Evolutionary conservation across 2,113 vertebrate species (phyloP), one percentile per base, ranked within the genome.

Genomic region (Tychaedon coryphoeus): DNA sequence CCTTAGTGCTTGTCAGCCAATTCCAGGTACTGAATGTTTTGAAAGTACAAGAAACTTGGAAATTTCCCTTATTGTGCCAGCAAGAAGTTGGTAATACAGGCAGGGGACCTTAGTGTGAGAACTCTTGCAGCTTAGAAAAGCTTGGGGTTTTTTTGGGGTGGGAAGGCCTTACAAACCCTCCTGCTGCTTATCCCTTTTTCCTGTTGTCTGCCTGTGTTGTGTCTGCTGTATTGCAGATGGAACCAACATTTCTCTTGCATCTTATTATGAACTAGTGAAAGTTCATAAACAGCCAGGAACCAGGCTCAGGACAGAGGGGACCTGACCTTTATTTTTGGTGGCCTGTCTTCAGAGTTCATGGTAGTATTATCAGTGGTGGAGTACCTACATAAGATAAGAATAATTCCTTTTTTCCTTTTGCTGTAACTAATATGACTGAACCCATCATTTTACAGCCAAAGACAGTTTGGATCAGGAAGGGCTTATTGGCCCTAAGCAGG

Each of bases 141-240:
- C 17, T 54, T 26, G 8, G 13, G 3, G 14, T 38, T 15, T 50
- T 57, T 65, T 24, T 5, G 4, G 6, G 5, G 1, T 22, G 1
- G 9, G 14, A 31, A 26, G 53, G 8, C 15, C 43, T 18, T 45
- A 45, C 43, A 20, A 45, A 45, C 19, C 43, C 43, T 45, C 43
- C 40, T 65, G 26, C 25, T 90, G 42, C 31, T 85, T 69, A 22
- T 10, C n/a, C 8, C 5, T 53, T 74, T 70, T 74, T 48, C 23
- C 23, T 72, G 22, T 26, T 36, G 19, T 69, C 40, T 75, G 50
- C 45, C 31, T 72, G 11, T 60, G 18, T 58, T 72, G 25, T 60
- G 40, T 72, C 62, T 88, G 48, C 53, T 47, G 31, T 34, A 26
- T 14, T 51, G 54, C 36, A 61, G 42, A 19, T 56, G 24, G 54